Conservation (phyloP, 2,888 invertebrate genomes). For the Hyposoter dolosus region DNA sequence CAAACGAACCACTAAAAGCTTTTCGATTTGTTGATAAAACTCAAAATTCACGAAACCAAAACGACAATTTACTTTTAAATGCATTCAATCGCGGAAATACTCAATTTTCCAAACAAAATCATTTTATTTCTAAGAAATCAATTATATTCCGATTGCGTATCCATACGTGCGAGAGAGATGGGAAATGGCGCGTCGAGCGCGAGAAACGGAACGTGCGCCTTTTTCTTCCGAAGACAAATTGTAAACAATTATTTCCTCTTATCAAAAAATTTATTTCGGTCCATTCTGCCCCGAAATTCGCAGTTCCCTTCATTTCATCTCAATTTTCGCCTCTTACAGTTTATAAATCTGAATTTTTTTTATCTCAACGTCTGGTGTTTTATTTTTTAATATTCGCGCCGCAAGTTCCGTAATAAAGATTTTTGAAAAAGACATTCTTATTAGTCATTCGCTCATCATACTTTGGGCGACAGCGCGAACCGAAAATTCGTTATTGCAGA, state of each 20-base stretch:
- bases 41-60: background rate
- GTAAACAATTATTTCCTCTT: background rate
- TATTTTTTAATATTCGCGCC: background rate
- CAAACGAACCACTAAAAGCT: slow-evolving; percentile 29
- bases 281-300: background rate
- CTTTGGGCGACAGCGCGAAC: background rate
- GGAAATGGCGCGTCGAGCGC: background rate
- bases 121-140: background rate
- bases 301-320: background rate
- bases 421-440: background rate
- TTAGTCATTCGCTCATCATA: background rate
- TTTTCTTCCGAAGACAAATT: background rate
- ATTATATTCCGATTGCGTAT: background rate
- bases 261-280: background rate
- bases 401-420: background rate
- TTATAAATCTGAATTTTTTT: background rate
- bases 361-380: no score
- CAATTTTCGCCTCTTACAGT: background rate
- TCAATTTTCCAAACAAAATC: background rate
- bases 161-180: background rate
- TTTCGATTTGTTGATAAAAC: background rate
- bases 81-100: background rate
- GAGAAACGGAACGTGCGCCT: background rate
- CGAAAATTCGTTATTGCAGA: background rate
- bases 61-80: background rate